Percentiles rank a stretch among this genome's conserved stretches.
These are phyloP conservation scores for Heliconius erato DNA, from an alignment of 2,888 invertebrate species.

Conservation along the genomic window DNA sequence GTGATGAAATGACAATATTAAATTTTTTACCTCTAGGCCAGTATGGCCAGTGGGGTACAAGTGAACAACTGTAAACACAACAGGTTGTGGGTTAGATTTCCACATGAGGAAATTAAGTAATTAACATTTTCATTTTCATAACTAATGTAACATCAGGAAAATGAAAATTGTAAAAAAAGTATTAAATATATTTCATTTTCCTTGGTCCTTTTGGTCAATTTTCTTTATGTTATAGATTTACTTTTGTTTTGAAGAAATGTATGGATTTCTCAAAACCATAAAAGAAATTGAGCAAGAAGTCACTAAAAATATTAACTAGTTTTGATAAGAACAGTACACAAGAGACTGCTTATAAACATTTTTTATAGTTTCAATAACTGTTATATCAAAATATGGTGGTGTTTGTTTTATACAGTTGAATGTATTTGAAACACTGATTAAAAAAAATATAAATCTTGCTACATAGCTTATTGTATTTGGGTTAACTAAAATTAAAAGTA, in stretches of 20 bases:
- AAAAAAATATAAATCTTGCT: constrained; percentile 11
- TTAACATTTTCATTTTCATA: too few relatives aligned
- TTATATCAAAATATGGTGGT: constrained; percentile 18
- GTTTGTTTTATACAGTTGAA: neutral
- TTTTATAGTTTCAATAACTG: constrained; percentile 49
- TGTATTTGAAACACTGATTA: constrained; percentile 7
- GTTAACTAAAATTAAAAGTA: constrained; percentile 19
- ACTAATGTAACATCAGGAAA: too few relatives aligned
- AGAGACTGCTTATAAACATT: constrained; percentile 32
- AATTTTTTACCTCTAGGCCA: neutral
- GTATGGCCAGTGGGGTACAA: too few relatives aligned
- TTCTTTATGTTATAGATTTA: neutral
- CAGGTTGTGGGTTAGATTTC: too few relatives aligned
- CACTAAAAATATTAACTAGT: neutral
- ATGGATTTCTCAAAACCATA: neutral
- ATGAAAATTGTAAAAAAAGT: too few relatives aligned
- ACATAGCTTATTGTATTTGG: constrained; percentile 10
- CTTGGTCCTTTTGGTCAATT: neutral
- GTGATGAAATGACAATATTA: neutral
- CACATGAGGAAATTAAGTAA: too few relatives aligned
- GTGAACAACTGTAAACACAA: too few relatives aligned
- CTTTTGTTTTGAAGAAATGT: neutral
- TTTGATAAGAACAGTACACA: constrained; percentile 10
- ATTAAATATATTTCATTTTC: too few relatives aligned
- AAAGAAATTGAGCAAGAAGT: neutral